Percentiles rank a stretch among this genome's conserved stretches.
Evolutionary conservation across 2,797 vertebrate genomes (phyloP).

Genomic region (Mormyrus hasselquistii): DNA sequence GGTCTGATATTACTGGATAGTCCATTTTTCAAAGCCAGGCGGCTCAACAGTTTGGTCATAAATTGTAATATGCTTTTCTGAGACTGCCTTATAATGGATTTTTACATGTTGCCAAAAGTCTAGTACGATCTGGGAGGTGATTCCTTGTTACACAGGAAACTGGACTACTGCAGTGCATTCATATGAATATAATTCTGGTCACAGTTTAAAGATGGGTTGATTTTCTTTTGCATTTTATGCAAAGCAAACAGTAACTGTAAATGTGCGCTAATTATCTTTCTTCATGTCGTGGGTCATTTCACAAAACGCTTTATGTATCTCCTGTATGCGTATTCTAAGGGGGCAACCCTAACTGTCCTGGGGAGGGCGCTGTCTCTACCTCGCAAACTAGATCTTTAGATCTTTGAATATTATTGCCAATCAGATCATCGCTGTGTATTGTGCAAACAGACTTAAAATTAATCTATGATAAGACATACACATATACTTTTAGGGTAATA

Average conservation of each 20-base stretch:
- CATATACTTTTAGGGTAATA: background rate
- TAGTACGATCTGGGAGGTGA: background rate
- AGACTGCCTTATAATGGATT: background rate
- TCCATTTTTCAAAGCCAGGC: conserved; percentile 29
- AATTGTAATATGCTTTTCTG: background rate
- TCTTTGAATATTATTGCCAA: background rate
- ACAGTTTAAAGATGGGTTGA: background rate
- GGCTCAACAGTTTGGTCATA: conserved; percentile 34
- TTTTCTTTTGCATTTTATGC: background rate
- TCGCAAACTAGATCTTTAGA: background rate
- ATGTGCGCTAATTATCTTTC: background rate
- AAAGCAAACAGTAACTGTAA: background rate
- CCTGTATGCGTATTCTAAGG: background rate
- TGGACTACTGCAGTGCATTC: background rate
- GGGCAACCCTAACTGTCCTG: background rate
- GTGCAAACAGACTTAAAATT: background rate
- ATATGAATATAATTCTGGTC: background rate
- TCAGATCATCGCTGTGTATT: background rate
- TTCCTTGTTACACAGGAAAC: background rate
- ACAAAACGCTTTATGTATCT: background rate
- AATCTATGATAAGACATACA: background rate
- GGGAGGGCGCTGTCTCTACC: background rate
- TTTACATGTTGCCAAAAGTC: background rate
- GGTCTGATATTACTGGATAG: conserved; percentile 53
- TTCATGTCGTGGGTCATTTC: background rate